Base-by-base conservation (phyloP, 2,797 vertebrate genomes). In the Balearica regulorum region DNA sequence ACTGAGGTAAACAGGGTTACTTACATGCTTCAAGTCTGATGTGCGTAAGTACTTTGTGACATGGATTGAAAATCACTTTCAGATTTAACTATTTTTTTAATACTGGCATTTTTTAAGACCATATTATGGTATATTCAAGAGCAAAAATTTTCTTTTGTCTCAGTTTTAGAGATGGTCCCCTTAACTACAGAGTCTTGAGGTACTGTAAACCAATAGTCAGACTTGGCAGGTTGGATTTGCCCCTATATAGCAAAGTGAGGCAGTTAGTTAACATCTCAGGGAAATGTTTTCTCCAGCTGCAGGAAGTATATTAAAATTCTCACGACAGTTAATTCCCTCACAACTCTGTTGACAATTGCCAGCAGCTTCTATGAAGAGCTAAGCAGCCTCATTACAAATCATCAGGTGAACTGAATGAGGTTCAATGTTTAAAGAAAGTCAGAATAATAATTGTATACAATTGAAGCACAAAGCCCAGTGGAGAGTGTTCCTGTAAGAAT, bases 281-380 rank as follows among this genome's bases (percentile, higher is more conserved):
- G 15, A 68, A 80, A 87, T 37, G 13, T 66, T 80, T 68, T 66
- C 35, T 79, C 19, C 76, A 79, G 66, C 41, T 93, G 60, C 24
- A 91, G 69, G 58, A 92, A 83, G 35, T 41, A 39, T 76, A 93
- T 89, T 87, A 60, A 87, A 94, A 91, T 90, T 87, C 51, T 91
- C 64, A 70, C 18, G 54, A 16, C 44, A 65, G 41, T 13, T 86
- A 94, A 88, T 87, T 83, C 72, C n/a, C 35, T 78, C 81, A 51
- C 18, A 76, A 66, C n/a, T 78, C 89, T 37, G 0, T 28, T 79
- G 48, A 73, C 54, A 66, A 54, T 78, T 93, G 55, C 55, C 69
- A 82, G 57, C 41, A 76, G 41, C 41, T 91, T 90, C 93, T 85
- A 35, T 21, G 80, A 94, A 83, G 71, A 83, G 37, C 76, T 79